phyloP scores from a whole-genome alignment of 2,888 invertebrate species.

The Stramonita haemastoma region DNA sequence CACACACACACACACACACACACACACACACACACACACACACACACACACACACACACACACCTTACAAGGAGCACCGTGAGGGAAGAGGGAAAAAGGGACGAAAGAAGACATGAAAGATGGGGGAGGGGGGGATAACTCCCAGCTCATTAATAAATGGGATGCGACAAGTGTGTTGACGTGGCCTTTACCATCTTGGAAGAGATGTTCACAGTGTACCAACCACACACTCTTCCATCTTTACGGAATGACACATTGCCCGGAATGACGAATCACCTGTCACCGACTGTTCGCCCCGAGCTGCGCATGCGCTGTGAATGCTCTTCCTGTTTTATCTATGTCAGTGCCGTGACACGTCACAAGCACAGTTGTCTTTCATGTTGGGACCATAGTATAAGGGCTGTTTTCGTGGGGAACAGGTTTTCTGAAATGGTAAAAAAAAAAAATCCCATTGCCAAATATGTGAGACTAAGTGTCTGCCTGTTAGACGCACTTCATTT shows the following conservation, averaged over 20 bases:
- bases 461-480: too few species aligned
- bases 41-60: constrained; percentile 14
- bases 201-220: neutral
- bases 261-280: constrained; percentile 36
- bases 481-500: too few species aligned
- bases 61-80: neutral
- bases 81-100: neutral
- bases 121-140: neutral
- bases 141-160: neutral
- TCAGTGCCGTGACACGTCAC: too few species aligned
- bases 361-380: too few species aligned
- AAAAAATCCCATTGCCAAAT: too few species aligned
- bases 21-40: neutral
- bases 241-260: neutral
- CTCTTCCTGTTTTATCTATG: neutral
- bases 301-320: constrained; percentile 23
- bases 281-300: constrained; percentile 5
- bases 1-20: too few species aligned
- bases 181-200: neutral
- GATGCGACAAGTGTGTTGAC: neutral
- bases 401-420: too few species aligned
- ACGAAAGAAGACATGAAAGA: neutral
- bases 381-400: too few species aligned
- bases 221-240: neutral
- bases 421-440: too few species aligned